Base-by-base conservation (phyloP, 2,797 vertebrate species). In the Holocentrus rufus region DNA sequence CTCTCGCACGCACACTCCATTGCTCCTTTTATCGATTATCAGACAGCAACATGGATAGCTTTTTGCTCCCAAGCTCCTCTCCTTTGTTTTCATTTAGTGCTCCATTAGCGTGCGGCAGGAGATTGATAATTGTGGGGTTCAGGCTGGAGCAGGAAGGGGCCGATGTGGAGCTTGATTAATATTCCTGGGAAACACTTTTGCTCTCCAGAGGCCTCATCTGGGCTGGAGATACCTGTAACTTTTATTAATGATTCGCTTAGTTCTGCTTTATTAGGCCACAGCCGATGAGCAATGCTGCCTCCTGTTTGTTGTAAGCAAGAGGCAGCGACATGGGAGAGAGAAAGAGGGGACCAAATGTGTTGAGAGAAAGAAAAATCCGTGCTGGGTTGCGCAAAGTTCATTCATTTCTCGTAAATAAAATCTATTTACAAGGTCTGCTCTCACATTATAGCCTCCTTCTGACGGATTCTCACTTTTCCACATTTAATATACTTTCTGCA, bases 191-290 rank as follows among this genome's bases (percentile, higher is more conserved):
- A 86, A 70, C 69, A 42, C 74, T 76, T 30, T 60, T 58, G 42
- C 58, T 85, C 79, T 84, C 76, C 6, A 64, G 74, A 75, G 79
- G 30, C 70, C 62, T 72, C 72, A 55, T 69, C 76, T 55, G 57
- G 61, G 77, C 74, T 59, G 50, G 59, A 81, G 81, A 89, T 87
- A 91, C 89, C 88, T 89, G 84, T 79, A 79, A 86, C 84, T 90
- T 79, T 92, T 90, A 90, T 92, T 91, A 93, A 89, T 92, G 90
- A 89, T 81, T 87, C 86, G 83, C 87, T 93, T 91, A 91, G 88
- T 88, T 90, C 77, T 69, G 88, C 86, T 91, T 90, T 87, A 90
- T 90, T 92, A 90, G 69, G 79, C 77, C 63, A 80, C 74, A 60
- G 72, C 62, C 27, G 18, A 59, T 68, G 61, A 69, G 69, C 69